These are phyloP conservation scores for Philotrypesis tridentata DNA, from an alignment of 1,140 invertebrate genomes.

Conservation along the genomic window DNA sequence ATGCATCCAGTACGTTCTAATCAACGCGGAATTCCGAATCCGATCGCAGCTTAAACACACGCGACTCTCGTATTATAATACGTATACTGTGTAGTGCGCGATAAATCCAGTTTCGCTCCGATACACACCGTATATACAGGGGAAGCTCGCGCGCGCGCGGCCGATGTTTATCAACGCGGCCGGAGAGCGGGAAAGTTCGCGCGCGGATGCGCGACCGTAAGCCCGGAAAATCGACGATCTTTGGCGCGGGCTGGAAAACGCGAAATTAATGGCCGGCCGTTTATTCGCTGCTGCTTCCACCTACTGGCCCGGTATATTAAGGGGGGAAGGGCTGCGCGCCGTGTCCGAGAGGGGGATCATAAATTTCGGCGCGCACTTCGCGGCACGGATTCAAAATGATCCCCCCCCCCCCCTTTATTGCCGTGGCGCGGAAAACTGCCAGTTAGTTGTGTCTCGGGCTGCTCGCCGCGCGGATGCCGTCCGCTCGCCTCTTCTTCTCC, in stretches of 20 bases:
- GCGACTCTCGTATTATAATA: no score
- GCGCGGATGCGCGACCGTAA: constrained; percentile 9
- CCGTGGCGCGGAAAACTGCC: constrained; percentile 48
- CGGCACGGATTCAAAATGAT: constrained; percentile 72
- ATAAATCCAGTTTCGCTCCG: constrained; percentile 3
- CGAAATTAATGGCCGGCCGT: constrained; percentile 62
- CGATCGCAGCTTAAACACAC: no score
- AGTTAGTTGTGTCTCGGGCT: constrained; percentile 63
- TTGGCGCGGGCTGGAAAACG: constrained; percentile 53
- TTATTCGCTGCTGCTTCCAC: constrained; percentile 43
- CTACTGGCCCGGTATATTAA: background rate
- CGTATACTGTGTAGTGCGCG: no score
- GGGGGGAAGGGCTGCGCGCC: background rate
- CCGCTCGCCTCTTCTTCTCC: no score
- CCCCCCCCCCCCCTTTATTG: constrained; percentile 71
- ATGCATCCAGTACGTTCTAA: no score
- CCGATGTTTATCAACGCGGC: constrained; percentile 15
- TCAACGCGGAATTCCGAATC: no score
- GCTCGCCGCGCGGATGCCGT: constrained; percentile 47
- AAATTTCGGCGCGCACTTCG: constrained; percentile 71
- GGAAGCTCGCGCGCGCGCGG: constrained; percentile 26
- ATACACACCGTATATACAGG: no score
- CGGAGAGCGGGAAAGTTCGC: background rate
- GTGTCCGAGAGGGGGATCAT: constrained; percentile 58
- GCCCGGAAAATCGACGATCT: constrained; percentile 48